Evolutionary conservation across 2,113 vertebrate genomes (phyloP).

Genomic region (Tamias sibiricus): DNA sequence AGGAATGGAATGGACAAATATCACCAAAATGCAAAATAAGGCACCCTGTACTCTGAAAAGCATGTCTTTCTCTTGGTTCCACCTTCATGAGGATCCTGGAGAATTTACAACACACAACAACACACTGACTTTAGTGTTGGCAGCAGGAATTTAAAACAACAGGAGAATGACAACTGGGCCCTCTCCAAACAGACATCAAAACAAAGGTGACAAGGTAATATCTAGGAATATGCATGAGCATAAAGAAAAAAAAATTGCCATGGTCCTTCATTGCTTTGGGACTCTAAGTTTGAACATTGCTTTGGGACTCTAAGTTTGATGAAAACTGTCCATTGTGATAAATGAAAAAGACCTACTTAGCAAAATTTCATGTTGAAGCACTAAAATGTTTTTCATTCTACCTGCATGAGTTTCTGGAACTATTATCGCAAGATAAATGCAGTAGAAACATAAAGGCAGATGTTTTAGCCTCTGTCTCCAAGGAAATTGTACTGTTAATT

Average conservation of each 20-base stretch:
- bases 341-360: constrained; percentile 63
- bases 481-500: background rate
- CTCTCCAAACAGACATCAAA: background rate
- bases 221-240: background rate
- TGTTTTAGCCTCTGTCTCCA: background rate
- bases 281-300: background rate
- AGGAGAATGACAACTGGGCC: background rate
- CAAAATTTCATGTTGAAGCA: constrained; percentile 25
- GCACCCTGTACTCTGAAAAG: background rate
- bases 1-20: background rate
- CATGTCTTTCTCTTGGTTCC: background rate
- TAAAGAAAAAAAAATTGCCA: background rate
- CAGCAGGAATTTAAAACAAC: background rate
- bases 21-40: background rate
- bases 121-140: background rate
- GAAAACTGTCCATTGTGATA: constrained; percentile 43
- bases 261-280: background rate
- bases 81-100: background rate
- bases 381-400: background rate
- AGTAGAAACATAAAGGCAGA: background rate
- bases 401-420: background rate
- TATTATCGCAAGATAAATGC: background rate
- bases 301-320: constrained; percentile 30
- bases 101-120: background rate
- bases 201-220: background rate